Evolutionary conservation across 2,797 vertebrate genomes (phyloP).

Genomic region (Chaetodon trifasciatus): DNA sequence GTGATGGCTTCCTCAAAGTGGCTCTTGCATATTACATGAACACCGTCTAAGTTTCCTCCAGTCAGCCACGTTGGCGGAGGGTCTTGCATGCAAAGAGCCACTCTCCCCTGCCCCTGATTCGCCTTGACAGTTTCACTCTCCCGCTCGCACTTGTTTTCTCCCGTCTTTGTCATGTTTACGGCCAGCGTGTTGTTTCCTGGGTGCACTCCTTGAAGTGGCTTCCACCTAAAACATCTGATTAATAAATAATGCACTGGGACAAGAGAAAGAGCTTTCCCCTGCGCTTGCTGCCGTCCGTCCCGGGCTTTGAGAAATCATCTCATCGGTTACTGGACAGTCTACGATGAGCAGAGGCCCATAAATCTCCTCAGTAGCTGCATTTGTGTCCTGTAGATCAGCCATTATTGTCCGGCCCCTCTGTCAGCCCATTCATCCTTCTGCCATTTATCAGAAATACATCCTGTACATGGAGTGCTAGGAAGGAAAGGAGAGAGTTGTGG

Average conservation of each 20-base stretch:
- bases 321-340: constrained; percentile 93
- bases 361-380: constrained; percentile 95
- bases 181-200: constrained; percentile 88
- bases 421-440: constrained; percentile 97
- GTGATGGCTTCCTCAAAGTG: constrained; percentile 58
- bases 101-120: constrained; percentile 86
- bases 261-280: constrained; percentile 60
- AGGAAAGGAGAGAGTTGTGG: constrained; percentile 29
- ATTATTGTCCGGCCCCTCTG: constrained; percentile 97
- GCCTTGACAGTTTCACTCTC: constrained; percentile 89
- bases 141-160: constrained; percentile 73
- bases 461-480: constrained; percentile 78
- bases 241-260: constrained; percentile 92
- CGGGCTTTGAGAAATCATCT: constrained; percentile 94
- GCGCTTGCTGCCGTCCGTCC: constrained; percentile 72
- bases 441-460: constrained; percentile 96
- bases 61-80: constrained; percentile 72
- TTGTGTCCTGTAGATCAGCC: constrained; percentile 98
- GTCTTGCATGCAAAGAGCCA: constrained; percentile 61
- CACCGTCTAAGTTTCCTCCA: constrained; percentile 85
- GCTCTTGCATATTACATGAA: constrained; percentile 88
- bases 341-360: constrained; percentile 89
- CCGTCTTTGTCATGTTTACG: constrained; percentile 83
- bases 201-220: constrained; percentile 92
- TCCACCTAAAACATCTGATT: constrained; percentile 94